Base-by-base conservation (phyloP, 2,888 invertebrate species). In the Helicoverpa assulta region DNA sequence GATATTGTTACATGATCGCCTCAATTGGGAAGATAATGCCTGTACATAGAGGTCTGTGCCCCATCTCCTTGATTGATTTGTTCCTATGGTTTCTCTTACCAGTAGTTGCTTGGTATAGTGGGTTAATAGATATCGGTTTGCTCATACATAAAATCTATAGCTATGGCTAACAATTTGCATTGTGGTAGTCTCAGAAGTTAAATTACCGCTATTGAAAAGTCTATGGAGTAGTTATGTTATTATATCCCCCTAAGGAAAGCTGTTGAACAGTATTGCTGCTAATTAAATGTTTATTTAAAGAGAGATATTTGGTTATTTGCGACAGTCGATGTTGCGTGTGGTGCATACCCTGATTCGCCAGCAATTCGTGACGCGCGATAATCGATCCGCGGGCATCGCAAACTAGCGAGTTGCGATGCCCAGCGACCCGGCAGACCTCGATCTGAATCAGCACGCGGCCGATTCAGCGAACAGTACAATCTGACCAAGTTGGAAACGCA, bases 201-300 rank as follows among this genome's bases (percentile, higher is more conserved):
- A 93, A 91, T 93, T 93, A 93, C 88, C 93, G 92, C 91, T 92
- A 94, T 93, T 93, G 92, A 91, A 93, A 94, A 90, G 86, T 89
- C 89, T 33, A 40, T 7, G 81, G 85, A 88, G 82, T 89, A 83
- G 84, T 91, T 91, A 90, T 90, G 88, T 90, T 90, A 89, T 90
- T 90, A 89, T 82, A 82, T 81, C 72, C 88, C 91, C 90, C 70
- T 73, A 70, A 87, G 90, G 88, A 76, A 84, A 86, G 85, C 82
- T 85, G 86, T 86, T 59, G 55, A 71, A 70, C 52, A 40, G 51
- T 69, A 14, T 33, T 73, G 47, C 47, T 8, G 58, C 58, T 64
- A 73, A 70, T 78, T 50, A 78, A 66, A 67, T 65, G n/a, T 66
- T 52, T 61, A 66, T 72, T 68, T 55, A 54, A 61, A 67, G 21